A percentile compares a stretch with the other conserved stretches of the same genome.
Evolutionary conservation across 2,797 vertebrate genomes (phyloP).

Genomic region (Crocidura indochinensis): DNA sequence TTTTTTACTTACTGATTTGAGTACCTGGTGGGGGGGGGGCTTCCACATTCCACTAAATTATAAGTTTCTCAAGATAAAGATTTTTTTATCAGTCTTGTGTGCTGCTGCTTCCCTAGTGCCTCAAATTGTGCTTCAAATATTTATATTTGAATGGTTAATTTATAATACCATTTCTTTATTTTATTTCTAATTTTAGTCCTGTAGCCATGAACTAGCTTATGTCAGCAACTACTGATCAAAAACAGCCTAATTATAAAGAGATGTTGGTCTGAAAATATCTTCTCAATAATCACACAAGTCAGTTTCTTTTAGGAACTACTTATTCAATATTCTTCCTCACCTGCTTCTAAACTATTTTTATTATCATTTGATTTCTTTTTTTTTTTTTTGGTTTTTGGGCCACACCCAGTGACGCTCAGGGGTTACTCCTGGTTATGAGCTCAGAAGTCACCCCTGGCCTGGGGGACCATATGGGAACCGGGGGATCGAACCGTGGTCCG

Average conservation of each 20-base stretch:
- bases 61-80: background rate
- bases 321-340: conserved; percentile 32
- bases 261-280: background rate
- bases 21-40: too few relatives aligned
- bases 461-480: too few relatives aligned
- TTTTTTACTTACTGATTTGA: background rate
- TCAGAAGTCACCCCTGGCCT: too few relatives aligned
- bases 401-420: too few relatives aligned
- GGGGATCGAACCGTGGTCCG: too few relatives aligned
- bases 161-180: conserved; percentile 8
- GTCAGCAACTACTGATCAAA: conserved; percentile 14
- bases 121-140: background rate
- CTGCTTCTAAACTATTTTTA: conserved; percentile 57
- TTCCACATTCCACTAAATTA: conserved; percentile 11
- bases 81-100: background rate
- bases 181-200: conserved; percentile 15
- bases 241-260: conserved; percentile 32
- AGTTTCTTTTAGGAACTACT: conserved; percentile 38
- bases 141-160: conserved; percentile 53
- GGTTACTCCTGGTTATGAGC: too few relatives aligned
- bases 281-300: conserved; percentile 15
- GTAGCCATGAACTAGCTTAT: background rate
- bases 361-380: background rate
- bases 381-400: too few relatives aligned
- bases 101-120: background rate